These are phyloP conservation scores for Paguma larvata DNA, from an alignment of 2,797 vertebrate species.

Conservation along the genomic window DNA sequence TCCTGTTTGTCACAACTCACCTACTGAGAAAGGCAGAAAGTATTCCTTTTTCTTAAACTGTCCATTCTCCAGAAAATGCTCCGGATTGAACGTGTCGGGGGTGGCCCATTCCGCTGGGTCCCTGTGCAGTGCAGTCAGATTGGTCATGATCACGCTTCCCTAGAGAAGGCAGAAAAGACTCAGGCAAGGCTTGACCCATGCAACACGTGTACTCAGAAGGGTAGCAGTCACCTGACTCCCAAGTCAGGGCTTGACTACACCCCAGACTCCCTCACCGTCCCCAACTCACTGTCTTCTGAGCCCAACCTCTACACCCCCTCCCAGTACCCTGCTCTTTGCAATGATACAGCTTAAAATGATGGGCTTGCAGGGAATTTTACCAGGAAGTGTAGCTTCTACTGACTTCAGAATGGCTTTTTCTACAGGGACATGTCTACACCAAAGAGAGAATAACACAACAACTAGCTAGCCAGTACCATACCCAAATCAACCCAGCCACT, in stretches of 20 bases:
- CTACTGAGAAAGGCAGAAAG: constrained; percentile 94
- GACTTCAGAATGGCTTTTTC: neutral
- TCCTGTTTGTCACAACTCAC: constrained; percentile 83
- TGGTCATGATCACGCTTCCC: constrained; percentile 89
- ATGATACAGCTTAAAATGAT: neutral
- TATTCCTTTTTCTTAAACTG: constrained; percentile 90
- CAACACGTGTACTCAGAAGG: neutral
- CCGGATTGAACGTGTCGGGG: constrained; percentile 92
- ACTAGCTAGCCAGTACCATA: too few species aligned
- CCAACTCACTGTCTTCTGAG: neutral
- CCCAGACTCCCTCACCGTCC: neutral
- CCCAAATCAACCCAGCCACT: neutral
- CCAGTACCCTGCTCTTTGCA: neutral
- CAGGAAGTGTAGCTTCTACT: neutral
- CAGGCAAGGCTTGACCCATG: neutral
- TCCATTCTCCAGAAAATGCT: constrained; percentile 93
- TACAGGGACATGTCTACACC: neutral
- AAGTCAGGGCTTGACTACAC: neutral
- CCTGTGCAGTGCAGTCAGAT: constrained; percentile 91
- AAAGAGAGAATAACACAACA: neutral
- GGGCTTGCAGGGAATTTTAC: neutral
- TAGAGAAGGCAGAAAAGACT: constrained; percentile 72
- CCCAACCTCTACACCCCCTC: neutral
- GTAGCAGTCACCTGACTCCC: rapidly evolving
- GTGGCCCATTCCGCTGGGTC: constrained; percentile 93